These are phyloP conservation scores for Chiroxiphia lanceolata DNA, from an alignment of 2,797 vertebrate species.

Conservation along the genomic window DNA sequence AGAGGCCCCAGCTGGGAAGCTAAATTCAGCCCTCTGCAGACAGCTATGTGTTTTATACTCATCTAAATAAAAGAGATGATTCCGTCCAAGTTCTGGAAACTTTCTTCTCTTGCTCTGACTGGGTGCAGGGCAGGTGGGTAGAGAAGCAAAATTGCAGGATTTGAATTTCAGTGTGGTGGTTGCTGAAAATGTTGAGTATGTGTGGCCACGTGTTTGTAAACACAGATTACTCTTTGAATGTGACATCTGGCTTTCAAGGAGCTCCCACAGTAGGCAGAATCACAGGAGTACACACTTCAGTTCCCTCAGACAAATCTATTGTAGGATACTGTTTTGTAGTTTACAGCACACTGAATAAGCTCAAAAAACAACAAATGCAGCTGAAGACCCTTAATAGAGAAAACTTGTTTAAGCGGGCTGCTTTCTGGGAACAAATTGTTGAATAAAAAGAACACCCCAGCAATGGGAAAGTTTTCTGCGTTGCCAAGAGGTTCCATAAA, in stretches of 20 bases:
- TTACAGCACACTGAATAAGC: conserved; percentile 18
- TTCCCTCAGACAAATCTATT: conserved; percentile 27
- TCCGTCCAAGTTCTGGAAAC: not conserved
- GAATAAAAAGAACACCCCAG: conserved; percentile 39
- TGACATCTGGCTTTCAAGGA: conserved; percentile 50
- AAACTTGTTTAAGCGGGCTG: conserved; percentile 60
- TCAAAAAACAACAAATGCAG: conserved; percentile 47
- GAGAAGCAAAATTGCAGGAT: not conserved
- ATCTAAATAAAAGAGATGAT: not conserved
- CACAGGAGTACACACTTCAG: conserved; percentile 41
- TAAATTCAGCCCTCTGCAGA: conserved; percentile 48
- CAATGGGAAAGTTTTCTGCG: not conserved
- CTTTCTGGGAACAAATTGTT: conserved; percentile 61
- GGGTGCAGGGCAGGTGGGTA: not conserved
- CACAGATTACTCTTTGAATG: conserved; percentile 28
- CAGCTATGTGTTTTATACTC: not conserved
- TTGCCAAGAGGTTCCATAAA: conserved; percentile 43
- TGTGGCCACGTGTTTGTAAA: conserved; percentile 51
- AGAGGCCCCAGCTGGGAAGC: conserved; percentile 48
- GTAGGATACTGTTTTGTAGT: not conserved
- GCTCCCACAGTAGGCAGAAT: conserved; percentile 43
- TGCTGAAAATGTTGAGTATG: not conserved
- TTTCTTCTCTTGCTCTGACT: not conserved
- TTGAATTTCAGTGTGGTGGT: not conserved
- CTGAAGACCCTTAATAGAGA: conserved; percentile 67